Conservation (phyloP, 2,797 vertebrate genomes). For the Periparus ater region DNA sequence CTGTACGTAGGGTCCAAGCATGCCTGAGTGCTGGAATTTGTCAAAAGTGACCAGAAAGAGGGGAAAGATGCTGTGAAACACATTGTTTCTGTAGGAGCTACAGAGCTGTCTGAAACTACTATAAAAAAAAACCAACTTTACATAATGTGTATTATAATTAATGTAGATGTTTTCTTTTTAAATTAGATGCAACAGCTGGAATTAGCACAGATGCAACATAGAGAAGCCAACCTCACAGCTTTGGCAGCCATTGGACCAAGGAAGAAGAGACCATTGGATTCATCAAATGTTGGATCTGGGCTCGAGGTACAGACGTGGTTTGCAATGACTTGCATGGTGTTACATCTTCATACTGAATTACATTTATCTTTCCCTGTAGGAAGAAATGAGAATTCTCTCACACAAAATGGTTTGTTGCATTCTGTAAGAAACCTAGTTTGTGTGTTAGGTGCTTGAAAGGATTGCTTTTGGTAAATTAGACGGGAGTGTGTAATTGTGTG, state of each 20-base stretch:
- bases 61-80: not conserved
- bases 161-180: not conserved
- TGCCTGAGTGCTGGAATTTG: not conserved
- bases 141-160: not conserved
- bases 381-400: not conserved
- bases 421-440: not conserved
- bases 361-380: not conserved
- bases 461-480: not conserved
- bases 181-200: constrained; percentile 90
- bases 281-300: constrained; percentile 58
- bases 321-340: not conserved
- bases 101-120: not conserved
- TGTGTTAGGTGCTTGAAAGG: not conserved
- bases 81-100: not conserved
- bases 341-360: not conserved
- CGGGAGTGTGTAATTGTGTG: not conserved
- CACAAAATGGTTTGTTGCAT: not conserved
- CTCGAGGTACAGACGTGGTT: constrained; percentile 76
- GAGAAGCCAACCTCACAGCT: constrained; percentile 91
- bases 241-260: constrained; percentile 93
- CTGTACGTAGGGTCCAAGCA: not conserved
- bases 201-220: constrained; percentile 87
- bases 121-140: not conserved
- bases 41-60: not conserved
- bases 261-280: constrained; percentile 86